A percentile compares a stretch with the other conserved stretches of the same genome.
phyloP scores from a whole-genome alignment of 23 tunicate species.

The Halocynthia roretzi region DNA sequence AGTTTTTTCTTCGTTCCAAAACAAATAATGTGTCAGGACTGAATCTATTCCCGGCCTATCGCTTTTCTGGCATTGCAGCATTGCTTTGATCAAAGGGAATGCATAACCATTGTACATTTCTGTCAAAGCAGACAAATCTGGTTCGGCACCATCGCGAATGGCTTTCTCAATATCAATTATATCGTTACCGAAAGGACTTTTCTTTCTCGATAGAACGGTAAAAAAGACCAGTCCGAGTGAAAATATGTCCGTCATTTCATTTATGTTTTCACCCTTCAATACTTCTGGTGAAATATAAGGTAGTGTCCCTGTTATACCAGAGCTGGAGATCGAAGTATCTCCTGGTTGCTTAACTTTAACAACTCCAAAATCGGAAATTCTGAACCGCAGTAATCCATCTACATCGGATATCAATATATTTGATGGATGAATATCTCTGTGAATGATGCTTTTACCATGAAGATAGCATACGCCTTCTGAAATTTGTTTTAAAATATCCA shows the following conservation, averaged over 20 bases:
- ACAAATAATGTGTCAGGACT: too few species aligned
- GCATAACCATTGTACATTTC: too few species aligned
- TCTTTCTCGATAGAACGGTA: neutral
- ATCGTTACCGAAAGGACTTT: neutral
- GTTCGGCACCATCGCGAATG: neutral
- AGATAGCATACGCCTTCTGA: neutral
- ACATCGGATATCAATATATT: neutral
- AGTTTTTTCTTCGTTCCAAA: too few species aligned
- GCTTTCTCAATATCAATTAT: neutral
- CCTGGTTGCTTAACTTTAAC: neutral
- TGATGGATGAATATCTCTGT: conserved; percentile 6
- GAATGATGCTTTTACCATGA: neutral
- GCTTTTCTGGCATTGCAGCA: too few species aligned
- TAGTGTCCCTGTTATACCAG: neutral
- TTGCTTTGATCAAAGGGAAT: too few species aligned
- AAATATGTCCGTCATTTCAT: neutral
- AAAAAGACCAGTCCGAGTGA: neutral
- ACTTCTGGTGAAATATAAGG: conserved; percentile 3
- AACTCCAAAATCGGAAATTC: conserved; percentile 5
- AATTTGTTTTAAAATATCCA: conserved; percentile 5
- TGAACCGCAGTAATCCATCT: neutral
- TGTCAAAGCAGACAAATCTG: too few species aligned
- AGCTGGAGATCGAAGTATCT: neutral
- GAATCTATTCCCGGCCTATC: too few species aligned
- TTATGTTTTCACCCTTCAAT: neutral